Evolutionary conservation across 2,113 vertebrate genomes (phyloP), one percentile per base, ranked within the genome.

Genomic region (Xenopus tropicalis): DNA sequence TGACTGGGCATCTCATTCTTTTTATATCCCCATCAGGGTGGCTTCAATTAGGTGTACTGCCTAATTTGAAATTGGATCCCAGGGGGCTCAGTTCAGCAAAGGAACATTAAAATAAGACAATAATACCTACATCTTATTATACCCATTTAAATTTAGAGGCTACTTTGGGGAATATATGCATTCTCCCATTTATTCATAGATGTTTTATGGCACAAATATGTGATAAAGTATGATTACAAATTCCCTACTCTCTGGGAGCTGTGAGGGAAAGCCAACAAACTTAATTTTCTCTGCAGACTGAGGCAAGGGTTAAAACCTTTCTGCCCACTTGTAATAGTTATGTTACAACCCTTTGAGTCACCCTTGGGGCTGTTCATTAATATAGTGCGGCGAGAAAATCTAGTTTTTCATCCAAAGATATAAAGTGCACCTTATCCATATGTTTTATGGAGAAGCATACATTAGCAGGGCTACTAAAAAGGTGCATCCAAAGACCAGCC

Each of bases 101-200:
- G 48, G 73, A 76, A 76, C 73, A 76, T 76, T 76, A 76, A 76
- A 76, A 76, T 69, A 76, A 76, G 73, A 76, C 66, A 76, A 76
- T 76, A 76, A 76, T 76, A 76, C 73, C 73, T 76, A 69, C 73
- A 76, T 76, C 73, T 69, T 76, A 76, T 76, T 76, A 76, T 29
- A 69, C 59, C 63, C 21, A 76, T 76, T 76, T 76, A 76, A 76
- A 76, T 76, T 76, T 66, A 69, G 64, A 46, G 58, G 29, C 44
- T 69, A 37, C 46, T 43, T 54, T 23, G 17, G 66, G 72, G 73
- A 76, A 76, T 76, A 69, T 76, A 46, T 61, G 42, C 20, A 24
- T 69, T 75, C 17, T 54, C 62, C 51, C 58, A n/a, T 68, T 61
- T 61, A 69, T 62, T 29, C 25, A 16, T 52, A 43, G 59, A 69